Evolutionary conservation across 64 coral and sea anemone species (phyloP).

Genomic region (Stichodactyla helianthus): DNA sequence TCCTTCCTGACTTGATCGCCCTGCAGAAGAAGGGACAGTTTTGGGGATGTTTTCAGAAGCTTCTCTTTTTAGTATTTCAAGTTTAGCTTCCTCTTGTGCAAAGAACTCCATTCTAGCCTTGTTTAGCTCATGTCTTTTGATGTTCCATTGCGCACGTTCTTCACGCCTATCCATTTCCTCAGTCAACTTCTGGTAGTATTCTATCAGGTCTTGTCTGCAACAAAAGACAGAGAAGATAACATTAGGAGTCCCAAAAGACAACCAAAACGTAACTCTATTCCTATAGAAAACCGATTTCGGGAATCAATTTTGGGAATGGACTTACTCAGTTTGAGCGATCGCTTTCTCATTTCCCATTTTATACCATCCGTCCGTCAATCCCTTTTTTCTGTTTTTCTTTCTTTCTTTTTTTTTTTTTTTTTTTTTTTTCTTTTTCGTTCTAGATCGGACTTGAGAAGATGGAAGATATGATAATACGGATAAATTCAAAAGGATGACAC

Average conservation of each 20-base stretch:
- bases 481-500: too few species aligned
- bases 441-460: too few species aligned
- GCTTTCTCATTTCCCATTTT: too few species aligned
- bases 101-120: slow-evolving; percentile 60
- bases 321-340: too few species aligned
- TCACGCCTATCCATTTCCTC: slow-evolving; percentile 70
- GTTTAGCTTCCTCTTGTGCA: slow-evolving; percentile 55
- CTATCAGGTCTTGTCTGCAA: slow-evolving; percentile 80
- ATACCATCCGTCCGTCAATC: too few species aligned
- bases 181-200: slow-evolving; percentile 79
- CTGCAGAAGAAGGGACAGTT: background rate
- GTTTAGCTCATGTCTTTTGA: slow-evolving; percentile 45
- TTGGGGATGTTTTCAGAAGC: background rate
- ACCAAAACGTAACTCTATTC: too few species aligned
- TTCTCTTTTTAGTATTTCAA: slow-evolving; percentile 12
- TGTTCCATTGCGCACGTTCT: slow-evolving; percentile 75
- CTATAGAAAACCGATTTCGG: too few species aligned
- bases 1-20: slow-evolving; percentile 10
- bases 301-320: too few species aligned
- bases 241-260: background rate
- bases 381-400: too few species aligned
- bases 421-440: too few species aligned
- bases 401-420: too few species aligned
- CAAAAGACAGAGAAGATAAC: background rate
- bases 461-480: too few species aligned